phyloP scores from a whole-genome alignment of 53 echinoderm and acorn worm genomes.

The Echinarachnius parma region DNA sequence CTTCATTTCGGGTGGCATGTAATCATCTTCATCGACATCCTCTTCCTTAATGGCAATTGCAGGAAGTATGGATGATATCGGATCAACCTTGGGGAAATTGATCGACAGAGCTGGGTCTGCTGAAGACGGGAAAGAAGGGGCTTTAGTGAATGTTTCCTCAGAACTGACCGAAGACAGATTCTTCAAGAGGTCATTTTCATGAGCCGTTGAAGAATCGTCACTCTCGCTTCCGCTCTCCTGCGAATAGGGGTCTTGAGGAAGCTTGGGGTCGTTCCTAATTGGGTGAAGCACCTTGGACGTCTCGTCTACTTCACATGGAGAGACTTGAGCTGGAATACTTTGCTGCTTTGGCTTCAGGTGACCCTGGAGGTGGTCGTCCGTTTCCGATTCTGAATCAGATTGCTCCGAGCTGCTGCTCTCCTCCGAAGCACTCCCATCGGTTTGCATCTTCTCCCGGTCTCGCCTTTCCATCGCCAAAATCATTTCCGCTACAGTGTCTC shows the following conservation, averaged over 20 bases:
- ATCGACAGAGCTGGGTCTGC: not conserved
- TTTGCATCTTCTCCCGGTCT: conserved; percentile 29
- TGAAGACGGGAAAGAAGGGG: not conserved
- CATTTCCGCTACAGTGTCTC: conserved; percentile 39
- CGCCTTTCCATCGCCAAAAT: conserved; percentile 40
- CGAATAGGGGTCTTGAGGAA: conserved; percentile 4
- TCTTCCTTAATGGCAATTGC: not conserved
- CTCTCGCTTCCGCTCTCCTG: conserved; percentile 43
- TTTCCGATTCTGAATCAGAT: conserved; percentile 37
- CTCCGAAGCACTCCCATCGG: conserved; percentile 7
- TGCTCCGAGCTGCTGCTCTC: conserved; percentile 35
- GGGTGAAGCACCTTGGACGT: conserved; percentile 20
- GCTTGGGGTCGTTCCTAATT: conserved; percentile 10
- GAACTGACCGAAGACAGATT: conserved; percentile 36
- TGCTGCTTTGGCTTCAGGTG: conserved; percentile 4
- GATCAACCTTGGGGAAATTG: no score
- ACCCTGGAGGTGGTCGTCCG: conserved; percentile 4
- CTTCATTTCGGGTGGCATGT: not conserved
- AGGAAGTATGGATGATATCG: not conserved
- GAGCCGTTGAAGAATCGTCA: conserved; percentile 27
- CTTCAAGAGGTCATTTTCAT: conserved; percentile 23
- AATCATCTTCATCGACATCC: not conserved
- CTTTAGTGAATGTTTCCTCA: conserved; percentile 1
- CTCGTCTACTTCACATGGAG: conserved; percentile 27
- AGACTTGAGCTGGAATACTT: conserved; percentile 33